Evolutionary conservation across 2,113 vertebrate genomes (phyloP).

Genomic region (human (Homo sapiens)): DNA sequence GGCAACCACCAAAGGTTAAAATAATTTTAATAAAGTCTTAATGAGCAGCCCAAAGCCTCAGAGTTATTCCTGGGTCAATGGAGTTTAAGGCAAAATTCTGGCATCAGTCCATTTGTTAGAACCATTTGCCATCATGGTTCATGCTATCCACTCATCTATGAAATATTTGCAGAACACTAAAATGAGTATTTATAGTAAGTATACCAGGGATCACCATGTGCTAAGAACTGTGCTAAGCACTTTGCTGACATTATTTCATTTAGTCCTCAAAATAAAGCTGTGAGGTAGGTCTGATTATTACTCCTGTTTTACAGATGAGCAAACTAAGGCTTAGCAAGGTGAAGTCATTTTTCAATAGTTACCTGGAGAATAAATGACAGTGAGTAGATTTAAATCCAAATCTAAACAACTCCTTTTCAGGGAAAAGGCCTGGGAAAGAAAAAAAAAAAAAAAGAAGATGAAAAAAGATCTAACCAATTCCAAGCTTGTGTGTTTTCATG

Average conservation of each 20-base stretch:
- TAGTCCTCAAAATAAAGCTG: neutral
- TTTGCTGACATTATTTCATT: neutral
- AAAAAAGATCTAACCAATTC: neutral
- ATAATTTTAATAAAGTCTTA: conserved; percentile 78
- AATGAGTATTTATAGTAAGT: conserved; percentile 6
- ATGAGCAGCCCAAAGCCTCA: conserved; percentile 74
- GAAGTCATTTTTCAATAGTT: neutral
- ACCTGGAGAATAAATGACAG: neutral
- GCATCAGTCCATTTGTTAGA: conserved; percentile 25
- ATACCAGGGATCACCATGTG: neutral
- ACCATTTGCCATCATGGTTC: conserved; percentile 26
- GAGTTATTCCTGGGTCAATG: conserved; percentile 68
- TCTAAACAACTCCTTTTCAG: neutral
- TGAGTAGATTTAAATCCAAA: neutral
- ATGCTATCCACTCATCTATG: neutral
- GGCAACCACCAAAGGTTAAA: conserved; percentile 80
- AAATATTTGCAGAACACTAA: neutral
- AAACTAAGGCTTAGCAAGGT: neutral
- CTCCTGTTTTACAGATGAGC: neutral
- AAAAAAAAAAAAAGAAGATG: no score
- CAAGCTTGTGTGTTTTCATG: neutral
- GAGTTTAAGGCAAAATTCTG: conserved; percentile 52
- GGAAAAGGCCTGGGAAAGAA: no score
- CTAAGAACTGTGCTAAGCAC: neutral
- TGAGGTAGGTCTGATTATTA: neutral